Conservation (phyloP, 2,113 vertebrate species). For the Carassius gibelio region DNA sequence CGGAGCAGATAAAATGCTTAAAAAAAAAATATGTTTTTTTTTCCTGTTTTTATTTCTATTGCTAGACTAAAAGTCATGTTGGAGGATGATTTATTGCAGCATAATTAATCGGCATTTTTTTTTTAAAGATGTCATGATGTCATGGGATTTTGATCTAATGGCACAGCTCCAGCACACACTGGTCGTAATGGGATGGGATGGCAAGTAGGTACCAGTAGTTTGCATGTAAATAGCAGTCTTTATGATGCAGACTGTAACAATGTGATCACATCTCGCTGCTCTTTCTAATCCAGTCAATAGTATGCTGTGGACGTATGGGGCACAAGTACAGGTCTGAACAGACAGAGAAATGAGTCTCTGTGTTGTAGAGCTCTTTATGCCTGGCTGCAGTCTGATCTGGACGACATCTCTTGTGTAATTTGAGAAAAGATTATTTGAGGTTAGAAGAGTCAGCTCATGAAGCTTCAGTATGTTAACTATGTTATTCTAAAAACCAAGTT, state of each 20-base stretch:
- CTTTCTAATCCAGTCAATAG: constrained; percentile 14
- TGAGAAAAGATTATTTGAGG: background rate
- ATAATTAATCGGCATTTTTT: background rate
- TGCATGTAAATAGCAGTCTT: constrained; percentile 51
- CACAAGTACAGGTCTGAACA: background rate
- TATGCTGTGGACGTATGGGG: background rate
- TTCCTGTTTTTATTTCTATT: background rate
- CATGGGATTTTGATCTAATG: background rate
- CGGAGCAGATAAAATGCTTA: no score
- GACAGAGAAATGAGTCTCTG: constrained; percentile 9
- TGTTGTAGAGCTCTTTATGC: background rate
- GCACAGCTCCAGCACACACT: background rate
- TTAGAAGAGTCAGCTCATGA: background rate
- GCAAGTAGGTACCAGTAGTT: constrained; percentile 38
- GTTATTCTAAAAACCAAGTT: background rate
- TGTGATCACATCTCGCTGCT: constrained; percentile 41
- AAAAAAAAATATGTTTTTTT: no score
- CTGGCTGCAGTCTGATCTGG: background rate
- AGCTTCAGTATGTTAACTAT: background rate
- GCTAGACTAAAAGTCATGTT: background rate
- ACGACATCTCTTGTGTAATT: background rate
- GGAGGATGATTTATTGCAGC: background rate
- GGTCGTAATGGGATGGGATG: background rate
- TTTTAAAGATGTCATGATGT: background rate
- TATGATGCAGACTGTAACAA: constrained; percentile 32